Base-by-base conservation (phyloP, 2,113 vertebrate species). In the Coturnix japonica region DNA sequence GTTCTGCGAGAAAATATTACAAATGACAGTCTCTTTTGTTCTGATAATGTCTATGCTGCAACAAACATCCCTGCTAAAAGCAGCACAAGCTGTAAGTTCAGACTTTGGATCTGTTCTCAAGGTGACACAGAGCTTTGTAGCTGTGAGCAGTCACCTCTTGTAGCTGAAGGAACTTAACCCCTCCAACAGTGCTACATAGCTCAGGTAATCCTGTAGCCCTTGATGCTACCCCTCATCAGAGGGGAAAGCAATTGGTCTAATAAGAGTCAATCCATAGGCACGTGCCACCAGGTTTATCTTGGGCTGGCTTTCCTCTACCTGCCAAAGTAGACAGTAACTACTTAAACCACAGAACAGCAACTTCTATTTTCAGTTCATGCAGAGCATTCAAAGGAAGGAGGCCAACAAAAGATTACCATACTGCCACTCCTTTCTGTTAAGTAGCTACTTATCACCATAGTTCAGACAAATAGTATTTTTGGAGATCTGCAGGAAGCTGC, bases 101-200 rank as follows among this genome's bases (percentile, higher is more conserved):
- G 44, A 6, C 18, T 6, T 31, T 0, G 0, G 28, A 11, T n/a
- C 41, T 13, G 1, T 54, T 43, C 11, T 9, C 43, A 53, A 53
- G 60, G 31, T 53, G 47, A 81, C 33, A 21, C 51, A 61, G 54
- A 49, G 46, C 73, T 83, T 65, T 1, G 0, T 47, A 64, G 28
- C 51, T 54, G 44, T 33, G 26, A 51, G 33, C 59, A 25, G 28
- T 65, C 44, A 12, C 9, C 3, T 31, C 46, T 57, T 44, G 35
- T 20, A 61, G 8, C 54, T 57, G 17, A 19, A 74, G 71, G 33
- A 57, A 53, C 63, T 63, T 6, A 72, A 47, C 75, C 17, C n/a
- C 23, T 33, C 49, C 16, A 18, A 39, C 15, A 22, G 13, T 23
- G 37, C 7, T 6, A 7, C 2, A 1, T 31, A 31, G 33, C 4